Evolutionary conservation across 2,797 vertebrate genomes (phyloP).

Genomic region (Chelidonichthys spinosus): DNA sequence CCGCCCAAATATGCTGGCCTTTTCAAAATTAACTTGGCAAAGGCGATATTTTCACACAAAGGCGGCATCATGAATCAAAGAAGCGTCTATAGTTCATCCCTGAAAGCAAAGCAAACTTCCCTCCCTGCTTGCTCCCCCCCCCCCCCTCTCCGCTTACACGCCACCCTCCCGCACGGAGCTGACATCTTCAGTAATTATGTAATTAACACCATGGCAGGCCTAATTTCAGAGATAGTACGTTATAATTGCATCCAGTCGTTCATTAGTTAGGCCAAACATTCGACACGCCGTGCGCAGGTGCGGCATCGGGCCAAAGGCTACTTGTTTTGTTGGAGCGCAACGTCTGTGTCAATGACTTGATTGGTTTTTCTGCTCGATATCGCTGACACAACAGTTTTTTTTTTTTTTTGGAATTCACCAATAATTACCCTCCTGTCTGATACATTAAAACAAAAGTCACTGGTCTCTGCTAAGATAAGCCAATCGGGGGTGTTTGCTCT

Average conservation of each 20-base stretch:
- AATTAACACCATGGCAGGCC: slow-evolving; percentile 87
- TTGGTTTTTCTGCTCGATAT: slow-evolving; percentile 82
- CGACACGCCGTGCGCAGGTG: slow-evolving; percentile 72
- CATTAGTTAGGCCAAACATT: slow-evolving; percentile 84
- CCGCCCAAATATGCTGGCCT: slow-evolving; percentile 88
- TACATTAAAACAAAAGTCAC: slow-evolving; percentile 75
- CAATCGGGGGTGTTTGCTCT: slow-evolving; percentile 57
- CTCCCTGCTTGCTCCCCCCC: slow-evolving; percentile 49
- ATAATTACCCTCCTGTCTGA: slow-evolving; percentile 82
- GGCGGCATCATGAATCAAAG: slow-evolving; percentile 87
- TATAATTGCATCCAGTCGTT: slow-evolving; percentile 85
- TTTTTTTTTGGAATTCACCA: slow-evolving; percentile 74
- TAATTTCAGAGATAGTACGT: slow-evolving; percentile 84
- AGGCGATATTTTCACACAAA: slow-evolving; percentile 86
- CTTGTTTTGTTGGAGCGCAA: slow-evolving; percentile 78
- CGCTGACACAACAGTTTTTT: slow-evolving; percentile 82
- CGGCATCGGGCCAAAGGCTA: slow-evolving; percentile 72
- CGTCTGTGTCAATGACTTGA: slow-evolving; percentile 82
- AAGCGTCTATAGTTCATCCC: slow-evolving; percentile 81
- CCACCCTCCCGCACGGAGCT: slow-evolving; percentile 66
- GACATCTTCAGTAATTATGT: slow-evolving; percentile 87
- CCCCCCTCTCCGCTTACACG: slow-evolving; percentile 59
- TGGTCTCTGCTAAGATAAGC: slow-evolving; percentile 75
- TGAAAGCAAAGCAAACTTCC: slow-evolving; percentile 71
- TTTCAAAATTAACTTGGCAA: slow-evolving; percentile 89